These are phyloP conservation scores for Chaitophorus viminalis DNA, from an alignment of 2,888 invertebrate genomes.

Conservation along the genomic window DNA sequence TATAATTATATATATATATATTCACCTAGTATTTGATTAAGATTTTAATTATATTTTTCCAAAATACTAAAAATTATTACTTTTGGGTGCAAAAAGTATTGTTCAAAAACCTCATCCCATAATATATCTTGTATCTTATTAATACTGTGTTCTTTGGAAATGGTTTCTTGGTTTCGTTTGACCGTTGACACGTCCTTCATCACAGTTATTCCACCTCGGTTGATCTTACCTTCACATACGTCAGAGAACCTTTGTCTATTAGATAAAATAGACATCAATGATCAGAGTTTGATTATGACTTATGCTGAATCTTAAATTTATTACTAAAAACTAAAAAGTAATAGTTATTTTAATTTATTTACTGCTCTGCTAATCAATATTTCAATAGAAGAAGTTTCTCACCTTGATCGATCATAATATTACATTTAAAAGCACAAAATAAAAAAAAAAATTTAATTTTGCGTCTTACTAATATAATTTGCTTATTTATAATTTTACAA, in stretches of 20 bases:
- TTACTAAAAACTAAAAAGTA: too few species aligned
- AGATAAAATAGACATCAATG: background rate
- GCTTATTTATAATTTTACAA: too few species aligned
- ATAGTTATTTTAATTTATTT: too few species aligned
- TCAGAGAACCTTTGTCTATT: constrained; percentile 77
- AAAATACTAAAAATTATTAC: background rate
- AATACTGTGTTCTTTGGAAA: constrained; percentile 73
- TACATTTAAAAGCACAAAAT: too few species aligned
- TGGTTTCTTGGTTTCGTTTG: constrained; percentile 68
- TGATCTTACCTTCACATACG: constrained; percentile 74
- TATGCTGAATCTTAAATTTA: too few species aligned
- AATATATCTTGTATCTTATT: constrained; percentile 84
- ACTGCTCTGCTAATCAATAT: too few species aligned
- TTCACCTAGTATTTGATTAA: background rate
- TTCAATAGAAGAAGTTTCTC: too few species aligned
- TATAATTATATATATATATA: background rate
- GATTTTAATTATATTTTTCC: background rate
- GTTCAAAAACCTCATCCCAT: constrained; percentile 77
- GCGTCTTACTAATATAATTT: too few species aligned
- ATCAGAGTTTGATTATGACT: background rate
- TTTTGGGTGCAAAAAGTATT: constrained; percentile 72
- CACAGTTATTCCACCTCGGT: constrained; percentile 72
- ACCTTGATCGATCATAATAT: too few species aligned
- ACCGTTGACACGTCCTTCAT: constrained; percentile 78
- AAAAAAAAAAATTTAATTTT: too few species aligned